Conservation (phyloP, 2,888 invertebrate species). For the Cephus rjabovi region DNA sequence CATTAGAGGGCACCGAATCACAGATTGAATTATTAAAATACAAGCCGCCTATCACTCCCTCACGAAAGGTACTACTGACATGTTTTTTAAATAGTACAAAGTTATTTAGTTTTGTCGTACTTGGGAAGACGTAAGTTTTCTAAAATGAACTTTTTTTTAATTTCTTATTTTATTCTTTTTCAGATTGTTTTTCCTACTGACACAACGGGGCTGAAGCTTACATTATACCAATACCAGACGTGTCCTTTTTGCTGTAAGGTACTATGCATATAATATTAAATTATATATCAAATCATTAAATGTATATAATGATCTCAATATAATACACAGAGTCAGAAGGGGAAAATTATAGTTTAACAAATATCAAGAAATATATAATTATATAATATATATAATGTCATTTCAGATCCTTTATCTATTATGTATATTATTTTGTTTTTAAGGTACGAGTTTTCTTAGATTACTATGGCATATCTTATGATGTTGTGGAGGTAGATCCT, state of each 20-base stretch:
- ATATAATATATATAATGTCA: background rate
- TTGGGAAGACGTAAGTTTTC: background rate
- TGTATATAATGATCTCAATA: background rate
- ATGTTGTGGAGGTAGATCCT: conserved; percentile 97
- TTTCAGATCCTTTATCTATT: background rate
- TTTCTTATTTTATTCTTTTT: conserved; percentile 47
- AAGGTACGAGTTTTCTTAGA: conserved; percentile 84
- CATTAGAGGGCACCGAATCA: conserved; percentile 65
- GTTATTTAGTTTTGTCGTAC: background rate
- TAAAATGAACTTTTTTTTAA: background rate
- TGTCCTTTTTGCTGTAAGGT: conserved; percentile 99
- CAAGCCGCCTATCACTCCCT: conserved; percentile 66
- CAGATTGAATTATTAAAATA: conserved; percentile 63
- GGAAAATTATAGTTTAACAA: background rate
- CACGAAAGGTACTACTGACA: conserved; percentile 64
- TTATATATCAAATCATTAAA: conserved; percentile 2
- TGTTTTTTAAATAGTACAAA: background rate
- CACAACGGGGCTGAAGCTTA: conserved; percentile 78
- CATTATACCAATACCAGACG: conserved; percentile 95
- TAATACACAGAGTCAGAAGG: background rate
- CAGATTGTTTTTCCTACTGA: conserved; percentile 77
- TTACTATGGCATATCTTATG: conserved; percentile 92
- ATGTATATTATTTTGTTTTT: conserved; percentile 11
- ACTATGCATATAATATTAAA: conserved; percentile 7
- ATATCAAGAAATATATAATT: background rate